A percentile compares a stretch with the other conserved stretches of the same genome.
phyloP scores from a whole-genome alignment of 2,113 vertebrate species.

The Caracal caracal region DNA sequence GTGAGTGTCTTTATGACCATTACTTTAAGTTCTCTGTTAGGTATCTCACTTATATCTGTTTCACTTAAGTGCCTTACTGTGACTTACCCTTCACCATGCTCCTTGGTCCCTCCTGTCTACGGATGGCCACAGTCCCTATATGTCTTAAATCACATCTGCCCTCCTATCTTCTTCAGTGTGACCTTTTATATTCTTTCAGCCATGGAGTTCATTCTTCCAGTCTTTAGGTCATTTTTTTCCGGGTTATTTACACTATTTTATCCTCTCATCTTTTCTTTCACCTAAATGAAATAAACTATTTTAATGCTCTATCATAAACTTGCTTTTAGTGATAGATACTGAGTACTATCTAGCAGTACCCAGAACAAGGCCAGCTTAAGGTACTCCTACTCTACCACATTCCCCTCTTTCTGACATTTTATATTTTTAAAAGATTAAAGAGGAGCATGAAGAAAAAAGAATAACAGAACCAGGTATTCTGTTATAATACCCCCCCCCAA shows the following conservation, averaged over 20 bases:
- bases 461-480: background rate
- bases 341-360: background rate
- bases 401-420: background rate
- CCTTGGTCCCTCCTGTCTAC: background rate
- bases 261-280: background rate
- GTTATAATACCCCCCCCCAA: background rate
- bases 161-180: background rate
- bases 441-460: background rate
- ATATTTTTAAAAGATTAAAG: background rate
- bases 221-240: background rate
- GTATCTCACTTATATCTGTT: background rate
- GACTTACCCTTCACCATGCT: background rate
- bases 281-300: background rate
- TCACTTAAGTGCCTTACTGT: background rate
- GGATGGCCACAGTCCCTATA: background rate
- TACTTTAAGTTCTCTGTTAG: background rate
- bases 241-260: background rate
- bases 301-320: background rate
- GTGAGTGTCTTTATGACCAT: background rate
- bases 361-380: background rate
- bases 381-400: background rate
- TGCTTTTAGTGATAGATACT: background rate
- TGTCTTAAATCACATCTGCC: background rate
- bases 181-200: background rate
- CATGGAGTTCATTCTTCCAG: background rate